Base-by-base conservation (phyloP, 2,888 invertebrate genomes). In the Tetranychus piercei region DNA sequence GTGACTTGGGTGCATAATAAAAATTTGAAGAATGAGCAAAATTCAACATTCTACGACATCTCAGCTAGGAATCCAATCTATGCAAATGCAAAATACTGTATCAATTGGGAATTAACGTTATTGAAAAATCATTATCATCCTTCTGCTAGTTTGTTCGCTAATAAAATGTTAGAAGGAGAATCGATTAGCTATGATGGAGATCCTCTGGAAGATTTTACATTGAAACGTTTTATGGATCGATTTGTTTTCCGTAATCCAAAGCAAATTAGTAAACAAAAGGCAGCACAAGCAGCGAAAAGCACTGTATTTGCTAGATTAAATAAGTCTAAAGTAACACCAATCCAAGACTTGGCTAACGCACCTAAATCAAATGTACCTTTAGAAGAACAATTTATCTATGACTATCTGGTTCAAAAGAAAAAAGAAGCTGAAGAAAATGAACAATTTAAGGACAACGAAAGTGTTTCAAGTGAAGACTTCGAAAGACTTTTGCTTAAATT, bases 241-340 rank as follows among this genome's bases (percentile, higher is more conserved):
- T 97, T 96, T 82, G 92, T 92, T 11, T 96, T 92, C 82, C 92
- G 94, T 81, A 99, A 99, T 84, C 85, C 86, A 6, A 87, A 87
- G 80, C 83, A 82, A 76, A 75, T 78, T 34, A 43, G 73, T 8
- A 76, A 77, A 22, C 75, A 74, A 44, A 44, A 74, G 11, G 65
- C 45, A 9, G 22, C 71, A 23, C 55, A 76, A 72, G 73, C 43
- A 73, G 74, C 74, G 8, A 55, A 74, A n/a, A 77, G 67, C 67
- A 67, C 67, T 1, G 76, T 80, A 22, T 79, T 80, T 64, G 80
- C 80, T 7, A 74, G 77, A 43, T 6, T 64, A 18, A n/a, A 44
- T 8, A 44, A 73, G n/a, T 23, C 11, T 6, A 44, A 55, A n/a
- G 44, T 64, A 11, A 81, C 83, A 18, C 88, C 91, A 0, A 86